Evolutionary conservation across 2,888 invertebrate genomes (phyloP).

Genomic region (Drosophila nr. perissopoda): DNA sequence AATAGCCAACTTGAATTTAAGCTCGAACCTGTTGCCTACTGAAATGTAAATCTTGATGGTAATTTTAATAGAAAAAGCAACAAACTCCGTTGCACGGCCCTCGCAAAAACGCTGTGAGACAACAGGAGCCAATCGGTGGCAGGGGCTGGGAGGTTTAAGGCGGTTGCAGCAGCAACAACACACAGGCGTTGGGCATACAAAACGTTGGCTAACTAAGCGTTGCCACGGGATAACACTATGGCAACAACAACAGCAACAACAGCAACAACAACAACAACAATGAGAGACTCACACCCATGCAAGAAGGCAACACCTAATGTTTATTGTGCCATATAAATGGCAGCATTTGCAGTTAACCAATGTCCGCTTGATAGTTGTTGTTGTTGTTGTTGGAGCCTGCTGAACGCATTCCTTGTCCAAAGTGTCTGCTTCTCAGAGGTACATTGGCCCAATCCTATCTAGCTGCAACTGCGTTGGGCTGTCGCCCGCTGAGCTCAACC

Average conservation of each 20-base stretch:
- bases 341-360: slow-evolving; percentile 80
- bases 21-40: slow-evolving; percentile 77
- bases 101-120: slow-evolving; percentile 9
- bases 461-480: slow-evolving; percentile 38
- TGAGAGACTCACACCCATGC: slow-evolving; percentile 64
- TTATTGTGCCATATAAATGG: slow-evolving; percentile 81
- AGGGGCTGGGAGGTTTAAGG: neutral
- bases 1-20: slow-evolving; percentile 26
- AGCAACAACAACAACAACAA: slow-evolving; percentile 22
- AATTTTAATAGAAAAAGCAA: slow-evolving; percentile 82
- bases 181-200: slow-evolving; percentile 74
- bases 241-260: slow-evolving; percentile 32
- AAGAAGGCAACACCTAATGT: slow-evolving; percentile 76
- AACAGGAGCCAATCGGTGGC: slow-evolving; percentile 2
- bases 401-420: slow-evolving; percentile 59
- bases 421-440: slow-evolving; percentile 68
- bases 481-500: slow-evolving; percentile 48
- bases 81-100: slow-evolving; percentile 50
- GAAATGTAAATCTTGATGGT: slow-evolving; percentile 82
- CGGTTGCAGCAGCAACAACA: slow-evolving; percentile 23
- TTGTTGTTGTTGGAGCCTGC: slow-evolving; percentile 41
- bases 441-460: slow-evolving; percentile 82
- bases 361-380: slow-evolving; percentile 56
- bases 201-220: slow-evolving; percentile 75
- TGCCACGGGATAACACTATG: slow-evolving; percentile 73